Evolutionary conservation across 53 echinoderm and acorn worm genomes (phyloP).

Genomic region (Temnopleurus reevesii): DNA sequence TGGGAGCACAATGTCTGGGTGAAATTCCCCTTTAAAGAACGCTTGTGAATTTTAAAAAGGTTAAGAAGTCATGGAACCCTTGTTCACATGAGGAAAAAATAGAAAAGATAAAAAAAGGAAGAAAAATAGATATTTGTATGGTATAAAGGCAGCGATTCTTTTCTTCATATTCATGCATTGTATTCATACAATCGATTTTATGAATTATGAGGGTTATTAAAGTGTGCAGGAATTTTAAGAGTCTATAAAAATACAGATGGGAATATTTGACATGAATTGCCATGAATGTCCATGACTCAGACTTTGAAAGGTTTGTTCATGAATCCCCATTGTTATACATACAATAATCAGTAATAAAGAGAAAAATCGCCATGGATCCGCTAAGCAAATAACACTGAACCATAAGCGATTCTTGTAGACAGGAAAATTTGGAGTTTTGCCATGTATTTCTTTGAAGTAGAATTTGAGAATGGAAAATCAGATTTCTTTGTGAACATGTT

Average conservation of each 20-base stretch:
- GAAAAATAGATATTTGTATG: background rate
- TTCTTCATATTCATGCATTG: too few relatives aligned
- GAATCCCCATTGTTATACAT: background rate
- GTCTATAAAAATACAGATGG: background rate
- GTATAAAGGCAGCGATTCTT: too few relatives aligned
- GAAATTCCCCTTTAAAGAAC: too few relatives aligned
- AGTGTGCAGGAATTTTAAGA: background rate
- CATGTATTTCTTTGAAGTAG: background rate
- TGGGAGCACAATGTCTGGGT: too few relatives aligned
- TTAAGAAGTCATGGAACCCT: too few relatives aligned
- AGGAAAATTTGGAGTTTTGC: background rate
- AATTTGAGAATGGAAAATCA: background rate
- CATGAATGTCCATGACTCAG: background rate
- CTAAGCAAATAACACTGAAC: background rate
- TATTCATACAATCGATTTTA: too few relatives aligned
- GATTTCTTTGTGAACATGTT: too few relatives aligned
- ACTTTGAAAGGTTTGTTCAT: background rate
- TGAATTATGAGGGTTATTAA: background rate
- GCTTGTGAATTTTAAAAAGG: too few relatives aligned
- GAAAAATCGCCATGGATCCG: background rate
- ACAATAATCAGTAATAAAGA: background rate
- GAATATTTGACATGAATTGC: background rate
- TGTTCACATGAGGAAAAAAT: too few relatives aligned
- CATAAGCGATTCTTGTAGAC: background rate
- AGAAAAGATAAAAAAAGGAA: background rate